These are phyloP conservation scores for Hartigia nigra DNA, from an alignment of 2,888 invertebrate genomes.

Conservation along the genomic window DNA sequence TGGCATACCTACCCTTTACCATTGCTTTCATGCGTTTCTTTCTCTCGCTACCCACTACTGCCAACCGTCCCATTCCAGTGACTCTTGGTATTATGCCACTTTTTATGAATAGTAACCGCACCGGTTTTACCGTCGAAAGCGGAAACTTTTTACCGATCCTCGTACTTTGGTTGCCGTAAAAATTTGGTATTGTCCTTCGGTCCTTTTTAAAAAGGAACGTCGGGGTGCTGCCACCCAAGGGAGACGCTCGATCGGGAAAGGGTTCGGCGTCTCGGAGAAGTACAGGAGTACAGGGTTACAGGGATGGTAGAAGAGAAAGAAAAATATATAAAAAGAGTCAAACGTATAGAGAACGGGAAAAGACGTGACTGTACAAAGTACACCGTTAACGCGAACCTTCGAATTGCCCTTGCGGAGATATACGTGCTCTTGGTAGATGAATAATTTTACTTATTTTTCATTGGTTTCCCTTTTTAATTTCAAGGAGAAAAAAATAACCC, in stretches of 20 bases:
- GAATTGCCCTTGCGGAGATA: background rate
- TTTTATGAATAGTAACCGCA: constrained; percentile 25
- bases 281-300: background rate
- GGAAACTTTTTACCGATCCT: constrained; percentile 35
- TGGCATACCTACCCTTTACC: background rate
- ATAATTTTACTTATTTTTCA: background rate
- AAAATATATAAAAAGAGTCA: background rate
- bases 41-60: background rate
- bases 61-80: background rate
- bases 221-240: background rate
- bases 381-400: background rate
- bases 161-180: constrained; percentile 36
- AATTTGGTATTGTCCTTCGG: constrained; percentile 41
- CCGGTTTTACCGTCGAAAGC: constrained; percentile 20
- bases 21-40: background rate
- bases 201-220: constrained; percentile 8
- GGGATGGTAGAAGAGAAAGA: background rate
- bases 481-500: background rate
- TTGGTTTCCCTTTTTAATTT: background rate
- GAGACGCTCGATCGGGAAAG: background rate
- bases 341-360: background rate
- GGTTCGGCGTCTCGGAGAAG: background rate
- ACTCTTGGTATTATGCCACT: constrained; percentile 14
- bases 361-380: background rate
- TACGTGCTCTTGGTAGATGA: background rate